Base-by-base conservation (phyloP, 2,113 vertebrate genomes). In the Callipepla californica region DNA sequence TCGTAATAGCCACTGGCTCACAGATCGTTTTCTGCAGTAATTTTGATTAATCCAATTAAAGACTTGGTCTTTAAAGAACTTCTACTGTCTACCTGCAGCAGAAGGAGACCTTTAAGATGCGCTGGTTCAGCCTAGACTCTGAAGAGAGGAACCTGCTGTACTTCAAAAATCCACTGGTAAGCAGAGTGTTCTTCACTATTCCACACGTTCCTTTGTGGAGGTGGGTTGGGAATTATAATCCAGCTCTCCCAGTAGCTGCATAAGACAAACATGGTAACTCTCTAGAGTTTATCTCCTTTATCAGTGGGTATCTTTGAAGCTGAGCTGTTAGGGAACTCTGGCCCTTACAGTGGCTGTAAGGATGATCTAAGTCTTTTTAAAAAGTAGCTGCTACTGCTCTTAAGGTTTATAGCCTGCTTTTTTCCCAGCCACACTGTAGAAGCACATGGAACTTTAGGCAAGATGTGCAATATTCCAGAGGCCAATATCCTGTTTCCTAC, bases 81-180 rank as follows among this genome's bases (percentile, higher is more conserved):
- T 89, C 28, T 89, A 55, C 92, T 32, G 48, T 83, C 92, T 86
- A 92, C 91, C 92, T 96, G 86, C 96, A 99, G 99, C 98, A 98
- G 84, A 98, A 94, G 61, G 99, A 99, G 92, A 77, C 97, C 62
- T 99, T 99, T 96, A 99, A 98, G 96, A 97, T 97, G 93, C 98
- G 99, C 73, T 99, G 99, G 99, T 99, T 99, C 58, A 96, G 98
- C 92, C 96, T 99, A 97, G 99, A 99, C 92, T 96, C 98, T 34
- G 97, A 98, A 86, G 98, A 98, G 73, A 98, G 99, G 90, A 99
- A 97, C 70, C 96, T 99, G 81, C 93, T 98, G 8, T 99, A 99
- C 96, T 99, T 98, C 74, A 99, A 99, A 98, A 97, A 97, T 38
- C 96, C 97, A 2, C 94, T 99, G 99, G 99, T 99, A 97, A 98